phyloP scores from a whole-genome alignment of 2,797 vertebrate species.

The Hafferia zeledoni region DNA sequence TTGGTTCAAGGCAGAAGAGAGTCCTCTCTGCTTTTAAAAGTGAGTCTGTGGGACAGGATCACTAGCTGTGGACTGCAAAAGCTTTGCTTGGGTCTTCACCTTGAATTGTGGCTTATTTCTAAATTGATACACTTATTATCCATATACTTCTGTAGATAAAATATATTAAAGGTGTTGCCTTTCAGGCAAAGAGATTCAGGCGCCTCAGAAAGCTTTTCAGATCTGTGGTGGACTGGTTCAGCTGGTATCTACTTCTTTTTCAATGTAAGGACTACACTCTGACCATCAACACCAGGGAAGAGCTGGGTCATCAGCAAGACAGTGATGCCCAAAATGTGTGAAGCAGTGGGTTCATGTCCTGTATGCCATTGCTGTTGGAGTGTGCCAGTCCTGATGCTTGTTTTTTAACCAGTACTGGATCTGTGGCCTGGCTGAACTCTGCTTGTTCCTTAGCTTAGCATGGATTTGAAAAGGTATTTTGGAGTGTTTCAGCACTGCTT shows the following conservation, averaged over 20 bases:
- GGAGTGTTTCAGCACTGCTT: neutral
- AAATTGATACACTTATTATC: neutral
- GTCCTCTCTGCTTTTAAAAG: neutral
- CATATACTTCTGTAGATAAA: neutral
- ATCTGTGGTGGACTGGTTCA: neutral
- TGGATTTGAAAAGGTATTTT: conserved; percentile 9
- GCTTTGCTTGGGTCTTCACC: neutral
- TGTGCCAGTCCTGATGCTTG: conserved; percentile 15
- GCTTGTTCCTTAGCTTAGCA: neutral
- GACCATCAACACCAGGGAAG: neutral
- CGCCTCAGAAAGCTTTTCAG: neutral
- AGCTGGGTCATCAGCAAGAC: conserved; percentile 7
- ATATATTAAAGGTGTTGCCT: neutral
- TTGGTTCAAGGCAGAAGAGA: neutral
- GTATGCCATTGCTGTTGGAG: neutral
- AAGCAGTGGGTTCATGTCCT: conserved; percentile 28
- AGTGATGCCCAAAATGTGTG: neutral
- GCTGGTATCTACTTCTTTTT: neutral
- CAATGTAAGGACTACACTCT: neutral
- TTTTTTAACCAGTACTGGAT: neutral
- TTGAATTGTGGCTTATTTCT: neutral
- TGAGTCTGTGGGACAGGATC: neutral
- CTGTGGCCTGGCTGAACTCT: neutral
- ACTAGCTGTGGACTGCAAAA: neutral
- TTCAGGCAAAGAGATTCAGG: neutral